phyloP scores from a whole-genome alignment of 1,140 invertebrate genomes.

The Neuroterus valhalla region DNA sequence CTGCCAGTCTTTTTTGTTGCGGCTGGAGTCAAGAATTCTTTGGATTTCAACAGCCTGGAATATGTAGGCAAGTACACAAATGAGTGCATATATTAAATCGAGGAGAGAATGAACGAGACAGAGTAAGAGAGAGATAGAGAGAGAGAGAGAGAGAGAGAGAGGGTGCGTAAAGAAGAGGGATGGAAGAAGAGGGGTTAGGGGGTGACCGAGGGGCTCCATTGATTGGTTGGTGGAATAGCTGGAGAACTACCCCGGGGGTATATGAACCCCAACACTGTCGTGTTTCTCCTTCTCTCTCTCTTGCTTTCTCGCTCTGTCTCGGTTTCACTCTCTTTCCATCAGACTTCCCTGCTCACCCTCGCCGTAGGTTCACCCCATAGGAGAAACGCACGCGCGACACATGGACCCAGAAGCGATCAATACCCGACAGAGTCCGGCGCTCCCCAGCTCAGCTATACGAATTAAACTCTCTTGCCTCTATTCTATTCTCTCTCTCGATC shows the following conservation, averaged over 20 bases:
- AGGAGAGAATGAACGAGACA: conserved; percentile 34
- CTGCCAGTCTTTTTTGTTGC: not conserved
- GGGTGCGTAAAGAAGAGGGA: conserved; percentile 36
- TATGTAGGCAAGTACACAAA: conserved; percentile 21
- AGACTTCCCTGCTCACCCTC: conserved; percentile 61
- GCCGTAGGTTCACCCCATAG: conserved; percentile 68
- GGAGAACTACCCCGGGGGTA: conserved; percentile 63
- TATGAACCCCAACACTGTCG: conserved; percentile 68
- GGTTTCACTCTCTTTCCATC: conserved; percentile 31
- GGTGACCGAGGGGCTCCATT: conserved; percentile 64
- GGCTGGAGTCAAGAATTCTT: not conserved
- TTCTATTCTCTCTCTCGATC: conserved; percentile 35
- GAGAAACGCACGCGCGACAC: conserved; percentile 71
- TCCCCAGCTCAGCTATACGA: conserved; percentile 50
- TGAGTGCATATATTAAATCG: conserved; percentile 29
- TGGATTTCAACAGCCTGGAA: not conserved
- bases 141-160: conserved; percentile 23
- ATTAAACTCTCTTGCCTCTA: conserved; percentile 48
- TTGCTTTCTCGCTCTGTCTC: conserved; percentile 28
- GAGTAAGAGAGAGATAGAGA: no score
- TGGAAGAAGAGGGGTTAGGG: conserved; percentile 23
- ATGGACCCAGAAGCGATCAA: conserved; percentile 73
- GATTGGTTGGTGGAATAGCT: conserved; percentile 70
- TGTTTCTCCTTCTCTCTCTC: conserved; percentile 29
- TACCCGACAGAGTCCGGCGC: conserved; percentile 60